A percentile compares a stretch with the other conserved stretches of the same genome.
phyloP scores from a whole-genome alignment of 2,888 invertebrate species.

The Drosophila lutescens region DNA sequence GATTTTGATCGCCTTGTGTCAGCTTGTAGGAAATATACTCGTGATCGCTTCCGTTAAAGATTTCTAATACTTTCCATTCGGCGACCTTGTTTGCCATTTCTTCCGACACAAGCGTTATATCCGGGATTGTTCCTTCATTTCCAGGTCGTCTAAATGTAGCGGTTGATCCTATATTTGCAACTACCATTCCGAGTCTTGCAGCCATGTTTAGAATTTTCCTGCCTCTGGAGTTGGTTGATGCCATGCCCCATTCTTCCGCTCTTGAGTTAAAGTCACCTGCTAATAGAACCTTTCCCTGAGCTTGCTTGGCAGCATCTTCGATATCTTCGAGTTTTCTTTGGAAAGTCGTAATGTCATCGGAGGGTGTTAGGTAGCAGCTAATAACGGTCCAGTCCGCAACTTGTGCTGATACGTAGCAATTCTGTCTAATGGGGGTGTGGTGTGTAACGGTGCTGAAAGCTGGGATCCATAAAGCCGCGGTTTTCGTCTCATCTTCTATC shows the following conservation, averaged over 20 bases:
- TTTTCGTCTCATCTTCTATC: not conserved
- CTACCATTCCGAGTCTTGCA: not conserved
- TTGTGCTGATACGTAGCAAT: not conserved
- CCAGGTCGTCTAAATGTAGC: too few relatives aligned
- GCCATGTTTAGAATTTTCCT: not conserved
- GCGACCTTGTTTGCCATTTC: too few relatives aligned
- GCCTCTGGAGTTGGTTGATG: not conserved
- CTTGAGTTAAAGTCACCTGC: not conserved
- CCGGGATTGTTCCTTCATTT: too few relatives aligned
- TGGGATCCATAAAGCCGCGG: not conserved
- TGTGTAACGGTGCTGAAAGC: not conserved
- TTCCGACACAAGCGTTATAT: too few relatives aligned
- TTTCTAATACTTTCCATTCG: too few relatives aligned
- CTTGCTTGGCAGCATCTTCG: not conserved
- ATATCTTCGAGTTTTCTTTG: not conserved
- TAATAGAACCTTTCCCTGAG: not conserved
- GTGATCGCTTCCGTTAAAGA: too few relatives aligned
- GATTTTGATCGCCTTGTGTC: too few relatives aligned
- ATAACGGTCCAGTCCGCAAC: not conserved
- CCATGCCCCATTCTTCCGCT: not conserved
- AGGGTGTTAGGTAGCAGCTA: not conserved
- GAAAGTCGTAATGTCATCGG: not conserved
- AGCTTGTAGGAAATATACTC: too few relatives aligned
- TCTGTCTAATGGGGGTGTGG: not conserved
- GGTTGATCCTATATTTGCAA: not conserved